Percentiles rank a stretch among this genome's conserved stretches.
phyloP scores from a whole-genome alignment of 1,140 invertebrate species.

The Drosophila biarmipes region DNA sequence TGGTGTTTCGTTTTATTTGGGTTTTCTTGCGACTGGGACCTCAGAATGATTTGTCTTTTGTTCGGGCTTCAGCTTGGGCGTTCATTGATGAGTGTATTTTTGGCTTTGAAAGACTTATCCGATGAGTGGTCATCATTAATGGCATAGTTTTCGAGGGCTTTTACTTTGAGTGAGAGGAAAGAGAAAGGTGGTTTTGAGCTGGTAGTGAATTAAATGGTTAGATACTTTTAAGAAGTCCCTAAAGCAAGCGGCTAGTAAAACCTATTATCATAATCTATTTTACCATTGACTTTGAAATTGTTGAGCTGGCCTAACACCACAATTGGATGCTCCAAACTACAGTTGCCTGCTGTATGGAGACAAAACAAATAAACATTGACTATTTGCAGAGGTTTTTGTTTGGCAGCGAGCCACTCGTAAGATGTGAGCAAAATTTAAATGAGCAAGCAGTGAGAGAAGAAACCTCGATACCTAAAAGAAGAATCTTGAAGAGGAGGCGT shows the following conservation, averaged over 20 bases:
- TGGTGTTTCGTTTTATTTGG: constrained; percentile 23
- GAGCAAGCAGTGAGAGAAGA: constrained; percentile 19
- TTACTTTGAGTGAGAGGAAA: too few species aligned
- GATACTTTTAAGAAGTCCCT: too few species aligned
- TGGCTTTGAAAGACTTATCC: constrained; percentile 47
- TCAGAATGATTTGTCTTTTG: constrained; percentile 48
- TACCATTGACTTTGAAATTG: constrained; percentile 15
- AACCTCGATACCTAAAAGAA: constrained; percentile 20
- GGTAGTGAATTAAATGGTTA: too few species aligned
- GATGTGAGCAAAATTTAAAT: constrained; percentile 51
- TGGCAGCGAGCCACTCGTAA: constrained; percentile 28
- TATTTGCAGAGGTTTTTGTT: constrained; percentile 50
- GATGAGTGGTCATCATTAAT: constrained; percentile 29
- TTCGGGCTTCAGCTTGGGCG: constrained; percentile 15
- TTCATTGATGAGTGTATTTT: constrained; percentile 46
- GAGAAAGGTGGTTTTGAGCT: too few species aligned
- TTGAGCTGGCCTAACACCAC: background rate
- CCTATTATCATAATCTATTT: background rate
- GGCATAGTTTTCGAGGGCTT: constrained; percentile 4
- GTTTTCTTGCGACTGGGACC: constrained; percentile 10
- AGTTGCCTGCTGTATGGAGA: constrained; percentile 44
- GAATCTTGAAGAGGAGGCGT: constrained; percentile 37
- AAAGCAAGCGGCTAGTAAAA: background rate
- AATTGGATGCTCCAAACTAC: constrained; percentile 30
- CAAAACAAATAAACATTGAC: constrained; percentile 57